Evolutionary conservation across 2,113 vertebrate genomes (phyloP).

Genomic region (Lates calcarifer): DNA sequence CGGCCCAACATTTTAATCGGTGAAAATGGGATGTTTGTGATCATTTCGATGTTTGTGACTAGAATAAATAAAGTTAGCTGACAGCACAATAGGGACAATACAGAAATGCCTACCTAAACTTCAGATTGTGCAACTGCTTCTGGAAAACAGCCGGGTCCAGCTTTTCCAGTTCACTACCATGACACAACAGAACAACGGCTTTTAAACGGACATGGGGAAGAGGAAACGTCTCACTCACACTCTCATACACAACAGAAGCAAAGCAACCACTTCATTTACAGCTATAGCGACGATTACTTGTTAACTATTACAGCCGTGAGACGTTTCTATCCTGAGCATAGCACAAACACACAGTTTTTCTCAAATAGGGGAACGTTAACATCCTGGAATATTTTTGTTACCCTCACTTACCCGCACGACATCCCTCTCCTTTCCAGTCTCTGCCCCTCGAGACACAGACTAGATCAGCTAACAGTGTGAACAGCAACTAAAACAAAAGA

Average conservation of each 20-base stretch:
- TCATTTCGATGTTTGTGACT: not conserved
- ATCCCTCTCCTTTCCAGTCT: not conserved
- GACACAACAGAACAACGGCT: constrained; percentile 25
- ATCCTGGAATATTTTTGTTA: not conserved
- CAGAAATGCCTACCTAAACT: constrained; percentile 9
- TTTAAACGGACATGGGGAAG: not conserved
- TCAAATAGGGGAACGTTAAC: not conserved
- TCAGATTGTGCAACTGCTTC: constrained; percentile 12
- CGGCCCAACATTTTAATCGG: too few species aligned
- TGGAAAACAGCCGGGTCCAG: constrained; percentile 31
- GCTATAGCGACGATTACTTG: too few species aligned
- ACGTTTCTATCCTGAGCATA: fast-evolving
- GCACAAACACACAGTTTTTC: not conserved
- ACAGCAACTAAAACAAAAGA: not conserved
- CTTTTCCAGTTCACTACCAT: constrained; percentile 16
- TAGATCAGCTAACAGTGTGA: not conserved
- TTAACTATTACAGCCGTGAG: not conserved
- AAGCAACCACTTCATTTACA: too few species aligned
- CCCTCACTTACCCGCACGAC: constrained; percentile 53
- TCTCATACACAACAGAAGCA: not conserved
- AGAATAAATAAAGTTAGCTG: too few species aligned
- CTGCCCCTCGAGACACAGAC: not conserved
- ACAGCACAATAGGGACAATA: not conserved
- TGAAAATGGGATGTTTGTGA: not conserved
- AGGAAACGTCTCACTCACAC: not conserved